Percentiles rank a stretch among this genome's conserved stretches.
These are phyloP conservation scores for Spisula solida DNA, from an alignment of 2,888 invertebrate species.

Conservation along the genomic window DNA sequence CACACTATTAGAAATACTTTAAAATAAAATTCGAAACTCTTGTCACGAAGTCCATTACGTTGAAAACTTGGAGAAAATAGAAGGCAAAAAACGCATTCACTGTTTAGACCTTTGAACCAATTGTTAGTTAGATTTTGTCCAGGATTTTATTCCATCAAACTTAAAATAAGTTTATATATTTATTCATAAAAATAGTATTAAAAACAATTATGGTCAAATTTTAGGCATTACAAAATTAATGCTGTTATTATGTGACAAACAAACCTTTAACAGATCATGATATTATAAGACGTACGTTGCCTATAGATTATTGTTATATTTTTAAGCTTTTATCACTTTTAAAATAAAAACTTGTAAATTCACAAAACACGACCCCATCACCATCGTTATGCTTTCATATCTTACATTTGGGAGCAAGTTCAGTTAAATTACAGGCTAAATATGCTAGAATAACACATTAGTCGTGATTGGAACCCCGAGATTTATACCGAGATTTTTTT, in stretches of 20 bases:
- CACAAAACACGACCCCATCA: not conserved
- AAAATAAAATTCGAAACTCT: slow-evolving; percentile 4
- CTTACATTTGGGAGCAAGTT: not conserved
- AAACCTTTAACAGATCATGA: no score
- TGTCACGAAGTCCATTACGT: slow-evolving; percentile 9
- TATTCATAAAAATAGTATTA: no score
- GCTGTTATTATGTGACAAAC: no score
- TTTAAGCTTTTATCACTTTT: not conserved
- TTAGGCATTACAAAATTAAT: no score
- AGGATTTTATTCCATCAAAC: no score
- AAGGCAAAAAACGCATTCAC: not conserved
- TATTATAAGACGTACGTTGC: no score
- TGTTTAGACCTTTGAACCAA: not conserved
- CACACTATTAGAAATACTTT: slow-evolving; percentile 20
- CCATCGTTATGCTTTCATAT: not conserved
- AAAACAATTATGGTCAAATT: no score
- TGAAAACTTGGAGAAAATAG: not conserved
- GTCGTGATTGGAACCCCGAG: not conserved
- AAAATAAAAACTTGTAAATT: slow-evolving; percentile 10
- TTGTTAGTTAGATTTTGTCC: not conserved
- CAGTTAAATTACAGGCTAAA: not conserved
- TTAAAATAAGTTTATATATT: no score
- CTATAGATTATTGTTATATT: no score
- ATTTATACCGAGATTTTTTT: not conserved
- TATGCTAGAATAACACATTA: slow-evolving; percentile 13